Evolutionary conservation across 2,888 invertebrate species (phyloP).

Genomic region (Monopis laevigella): DNA sequence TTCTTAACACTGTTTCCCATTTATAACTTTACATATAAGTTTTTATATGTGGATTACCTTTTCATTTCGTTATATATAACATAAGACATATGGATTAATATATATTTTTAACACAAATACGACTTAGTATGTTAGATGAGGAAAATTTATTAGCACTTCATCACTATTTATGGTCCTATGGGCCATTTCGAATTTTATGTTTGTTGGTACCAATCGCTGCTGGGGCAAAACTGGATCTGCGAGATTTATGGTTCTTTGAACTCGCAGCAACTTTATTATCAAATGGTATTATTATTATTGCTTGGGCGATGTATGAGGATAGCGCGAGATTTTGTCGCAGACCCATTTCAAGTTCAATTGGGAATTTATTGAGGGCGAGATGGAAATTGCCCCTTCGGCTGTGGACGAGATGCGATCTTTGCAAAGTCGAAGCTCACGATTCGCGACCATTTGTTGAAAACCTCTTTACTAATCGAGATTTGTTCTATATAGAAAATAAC

Average conservation of each 20-base stretch:
- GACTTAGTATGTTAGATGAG: conserved; percentile 22
- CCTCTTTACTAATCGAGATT: conserved; percentile 5
- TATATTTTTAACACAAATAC: conserved; percentile 8
- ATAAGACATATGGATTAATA: conserved; percentile 7
- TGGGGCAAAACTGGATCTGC: conserved; percentile 7
- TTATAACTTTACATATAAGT: conserved; percentile 1
- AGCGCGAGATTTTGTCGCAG: neutral
- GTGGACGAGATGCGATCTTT: conserved; percentile 9
- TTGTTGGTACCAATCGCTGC: conserved; percentile 7
- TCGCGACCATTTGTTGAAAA: conserved; percentile 10
- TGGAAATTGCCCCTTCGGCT: conserved; percentile 1
- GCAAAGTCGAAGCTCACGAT: conserved; percentile 1
- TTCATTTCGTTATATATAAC: neutral
- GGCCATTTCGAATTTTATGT: conserved; percentile 11
- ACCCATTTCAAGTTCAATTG: conserved; percentile 1
- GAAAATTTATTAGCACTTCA: conserved; percentile 30
- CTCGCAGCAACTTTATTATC: conserved; percentile 12
- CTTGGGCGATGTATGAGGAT: conserved; percentile 2
- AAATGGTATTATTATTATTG: conserved; percentile 7
- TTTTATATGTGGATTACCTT: neutral
- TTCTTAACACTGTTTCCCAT: neutral
- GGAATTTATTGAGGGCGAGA: conserved; percentile 11
- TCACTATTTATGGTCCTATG: conserved; percentile 26
- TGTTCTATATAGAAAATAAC: conserved; percentile 4
- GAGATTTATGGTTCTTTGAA: conserved; percentile 11